These are phyloP conservation scores for Alectoris magna DNA, from an alignment of 2,797 vertebrate genomes.

Conservation along the genomic window DNA sequence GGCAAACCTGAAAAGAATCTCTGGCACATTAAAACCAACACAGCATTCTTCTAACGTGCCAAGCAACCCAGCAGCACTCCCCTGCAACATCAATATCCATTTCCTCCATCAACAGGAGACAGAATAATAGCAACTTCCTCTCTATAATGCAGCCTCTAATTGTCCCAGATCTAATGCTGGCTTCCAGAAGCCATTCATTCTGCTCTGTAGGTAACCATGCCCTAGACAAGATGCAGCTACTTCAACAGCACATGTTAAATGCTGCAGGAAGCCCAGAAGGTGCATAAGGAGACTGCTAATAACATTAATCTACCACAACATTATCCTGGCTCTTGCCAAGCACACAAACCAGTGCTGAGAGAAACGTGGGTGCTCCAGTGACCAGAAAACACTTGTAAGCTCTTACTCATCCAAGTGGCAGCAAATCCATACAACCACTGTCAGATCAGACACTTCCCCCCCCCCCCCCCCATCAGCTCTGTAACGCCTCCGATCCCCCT, in stretches of 20 bases:
- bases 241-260: neutral
- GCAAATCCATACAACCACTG: constrained; percentile 1
- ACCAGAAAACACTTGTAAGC: neutral
- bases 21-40: neutral
- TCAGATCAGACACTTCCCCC: neutral
- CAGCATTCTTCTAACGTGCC: neutral
- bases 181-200: constrained; percentile 26
- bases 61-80: neutral
- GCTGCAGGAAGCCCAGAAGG: constrained; percentile 19
- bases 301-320: neutral
- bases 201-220: neutral
- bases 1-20: neutral
- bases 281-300: neutral
- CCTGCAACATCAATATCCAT: constrained; percentile 49
- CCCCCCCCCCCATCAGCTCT: neutral
- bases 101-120: constrained; percentile 38
- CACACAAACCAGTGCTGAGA: neutral
- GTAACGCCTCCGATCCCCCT: neutral
- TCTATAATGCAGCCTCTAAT: constrained; percentile 9
- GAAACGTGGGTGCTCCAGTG: neutral
- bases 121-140: constrained; percentile 40
- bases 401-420: neutral
- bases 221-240: neutral
- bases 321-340: neutral
- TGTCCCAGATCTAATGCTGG: constrained; percentile 11